Base-by-base conservation (phyloP, 1,140 invertebrate species). In the Drosophila ambigua region DNA sequence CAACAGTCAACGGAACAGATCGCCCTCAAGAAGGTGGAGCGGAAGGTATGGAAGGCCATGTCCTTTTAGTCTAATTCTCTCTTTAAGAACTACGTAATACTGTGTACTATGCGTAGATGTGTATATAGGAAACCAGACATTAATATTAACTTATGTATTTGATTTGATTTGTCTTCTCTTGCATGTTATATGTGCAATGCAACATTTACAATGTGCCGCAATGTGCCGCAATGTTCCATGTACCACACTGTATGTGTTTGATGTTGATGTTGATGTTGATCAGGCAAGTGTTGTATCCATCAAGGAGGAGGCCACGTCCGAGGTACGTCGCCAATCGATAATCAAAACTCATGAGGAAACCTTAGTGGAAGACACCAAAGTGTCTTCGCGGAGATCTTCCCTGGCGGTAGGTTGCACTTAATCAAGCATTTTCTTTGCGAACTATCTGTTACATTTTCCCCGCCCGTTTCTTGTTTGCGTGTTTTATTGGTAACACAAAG, bases 291-390 rank as follows among this genome's bases (percentile, higher is more conserved):
- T 89, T 59, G 68, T 69, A 13, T 85, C 82, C 15, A 28, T 82
- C 11, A 74, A 91, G 55, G 90, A 91, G 24, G 79, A 87, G 41
- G 54, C 51, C 8, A 73, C 58, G 15, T 68, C 68, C 9, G 80
- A 91, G 43, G 35, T 73, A 26, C 84, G 82, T 44, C 88, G 82
- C n/a, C 73, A 77, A 43, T 91, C 88, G 7, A 64, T 78, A 31
- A 51, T 82, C 7, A 79, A 75, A 26, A 61, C 46, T 5, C 26
- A 77, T 16, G 72, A 83, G 39, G 91, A 92, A 77, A 84, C 82
- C 2, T 58, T 90, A 2, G 80, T 92, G 20, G 93, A 93, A 90
- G 92, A 93, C 50, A 62, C 58, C 23, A 83, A 82, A 57, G 39
- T 80, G 11, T 72, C 68, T 15, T 87, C 79, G 11, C 67, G 79